These are phyloP conservation scores for Nyctibius bracteatus DNA, from an alignment of 2,113 vertebrate genomes.

Conservation along the genomic window DNA sequence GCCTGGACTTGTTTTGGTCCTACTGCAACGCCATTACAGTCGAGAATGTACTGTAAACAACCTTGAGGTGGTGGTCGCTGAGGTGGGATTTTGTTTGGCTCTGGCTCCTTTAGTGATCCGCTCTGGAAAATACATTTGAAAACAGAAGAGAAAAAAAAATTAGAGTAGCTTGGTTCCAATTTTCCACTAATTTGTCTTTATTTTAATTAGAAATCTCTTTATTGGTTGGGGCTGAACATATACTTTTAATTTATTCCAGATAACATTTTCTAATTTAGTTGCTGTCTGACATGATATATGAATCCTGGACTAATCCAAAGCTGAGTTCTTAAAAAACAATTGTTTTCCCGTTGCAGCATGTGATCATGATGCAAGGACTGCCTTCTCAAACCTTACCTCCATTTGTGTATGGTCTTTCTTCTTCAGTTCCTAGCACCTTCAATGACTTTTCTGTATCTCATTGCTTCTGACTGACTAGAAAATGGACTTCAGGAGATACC, in stretches of 20 bases:
- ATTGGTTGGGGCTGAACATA: background rate
- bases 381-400: background rate
- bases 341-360: background rate
- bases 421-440: background rate
- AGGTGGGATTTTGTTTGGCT: conserved; percentile 85
- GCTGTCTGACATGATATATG: background rate
- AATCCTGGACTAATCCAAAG: background rate
- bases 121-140: conserved; percentile 82
- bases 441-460: background rate
- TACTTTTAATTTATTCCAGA: conserved; percentile 24
- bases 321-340: background rate
- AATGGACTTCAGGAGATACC: background rate
- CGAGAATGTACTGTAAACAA: conserved; percentile 93
- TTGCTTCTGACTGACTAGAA: background rate
- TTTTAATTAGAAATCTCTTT: conserved; percentile 4
- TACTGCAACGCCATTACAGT: conserved; percentile 89
- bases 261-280: background rate
- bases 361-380: background rate
- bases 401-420: background rate
- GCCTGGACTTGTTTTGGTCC: conserved; percentile 88
- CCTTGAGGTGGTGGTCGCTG: conserved; percentile 95
- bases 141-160: conserved; percentile 61
- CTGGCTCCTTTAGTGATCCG: conserved; percentile 86
- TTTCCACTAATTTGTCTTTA: conserved; percentile 3
- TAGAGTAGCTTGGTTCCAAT: conserved; percentile 3